Percentiles rank a stretch among this genome's conserved stretches.
These are phyloP conservation scores for Drosophila pseudotalamancana DNA, from an alignment of 2,888 invertebrate genomes.

Conservation along the genomic window DNA sequence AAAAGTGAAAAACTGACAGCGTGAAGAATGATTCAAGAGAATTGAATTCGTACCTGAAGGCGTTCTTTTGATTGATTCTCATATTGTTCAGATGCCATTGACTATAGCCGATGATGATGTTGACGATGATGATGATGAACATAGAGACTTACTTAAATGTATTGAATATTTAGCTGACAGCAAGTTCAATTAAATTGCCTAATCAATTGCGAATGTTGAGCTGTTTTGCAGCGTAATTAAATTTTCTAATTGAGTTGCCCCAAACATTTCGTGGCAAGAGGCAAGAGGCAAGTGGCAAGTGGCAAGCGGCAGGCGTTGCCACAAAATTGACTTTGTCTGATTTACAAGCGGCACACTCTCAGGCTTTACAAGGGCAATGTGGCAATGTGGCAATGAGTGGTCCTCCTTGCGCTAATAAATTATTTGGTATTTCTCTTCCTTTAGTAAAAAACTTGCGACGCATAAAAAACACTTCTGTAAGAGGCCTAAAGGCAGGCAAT, in stretches of 20 bases:
- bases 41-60: conserved; percentile 27
- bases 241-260: conserved; percentile 68
- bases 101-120: not conserved
- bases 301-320: not conserved
- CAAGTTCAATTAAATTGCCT: conserved; percentile 50
- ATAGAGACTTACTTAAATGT: not conserved
- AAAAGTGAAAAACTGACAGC: conserved; percentile 38
- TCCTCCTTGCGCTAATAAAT: conserved; percentile 68
- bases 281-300: conserved; percentile 12
- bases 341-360: conserved; percentile 33
- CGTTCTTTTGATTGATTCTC: conserved; percentile 39
- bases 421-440: no score
- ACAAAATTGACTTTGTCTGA: conserved; percentile 48
- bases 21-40: conserved; percentile 20
- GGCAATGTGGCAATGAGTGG: conserved; percentile 12
- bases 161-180: conserved; percentile 8
- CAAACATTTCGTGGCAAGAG: conserved; percentile 25
- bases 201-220: conserved; percentile 53
- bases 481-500: conserved; percentile 41
- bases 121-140: not conserved
- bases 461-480: conserved; percentile 47
- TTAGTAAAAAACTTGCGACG: conserved; percentile 35
- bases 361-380: conserved; percentile 44
- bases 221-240: conserved; percentile 50
- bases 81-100: conserved; percentile 33